Base-by-base conservation (phyloP, 2,888 invertebrate species). In the Drosophila barbarae region DNA sequence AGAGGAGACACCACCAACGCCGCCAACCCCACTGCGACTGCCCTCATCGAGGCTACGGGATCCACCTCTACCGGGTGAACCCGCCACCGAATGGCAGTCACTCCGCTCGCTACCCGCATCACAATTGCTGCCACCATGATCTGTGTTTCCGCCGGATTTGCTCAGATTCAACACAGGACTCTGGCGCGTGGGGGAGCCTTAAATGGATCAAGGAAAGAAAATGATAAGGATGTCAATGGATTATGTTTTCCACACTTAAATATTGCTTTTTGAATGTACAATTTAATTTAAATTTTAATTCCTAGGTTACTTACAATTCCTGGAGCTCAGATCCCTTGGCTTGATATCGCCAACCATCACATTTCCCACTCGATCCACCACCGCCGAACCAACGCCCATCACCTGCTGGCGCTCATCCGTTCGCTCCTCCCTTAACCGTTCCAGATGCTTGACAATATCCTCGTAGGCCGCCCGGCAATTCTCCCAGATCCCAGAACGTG, bases 391-490 rank as follows among this genome's bases (percentile, higher is more conserved):
- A 93, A 73, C 75, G 42, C 83, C 74, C 34, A 96, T 77, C 13
- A 59, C 95, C 90, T 95, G 93, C 88, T 94, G 96, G 90, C 95
- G 92, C 88, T 96, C 96, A 88, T 96, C 96, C 68, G 95, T 94
- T 89, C 96, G 91, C 90, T 96, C 96, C 89, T 96, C 96, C 86
- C 95, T 93, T 91, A 96, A 96, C 95, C 97, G 95, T 93, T 96
- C 96, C 89, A 97, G 93, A 90, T 96, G 96, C 92, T 96, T 97
- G 84, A 96, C 96, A 90, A 97, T 96, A 91, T 97, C 96, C 91
- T 96, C 97, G 90, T 97, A 97, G 84, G 96, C 96, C 76, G 96
- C 96, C 90, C 96, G 93, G 92, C 96, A 96, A 91, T 96, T 96
- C 92, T 97, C 96, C 96, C 96, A 96, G 89, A 96, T 95, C 86